Conservation (phyloP, 2,113 vertebrate genomes). For the Equus quagga region DNA sequence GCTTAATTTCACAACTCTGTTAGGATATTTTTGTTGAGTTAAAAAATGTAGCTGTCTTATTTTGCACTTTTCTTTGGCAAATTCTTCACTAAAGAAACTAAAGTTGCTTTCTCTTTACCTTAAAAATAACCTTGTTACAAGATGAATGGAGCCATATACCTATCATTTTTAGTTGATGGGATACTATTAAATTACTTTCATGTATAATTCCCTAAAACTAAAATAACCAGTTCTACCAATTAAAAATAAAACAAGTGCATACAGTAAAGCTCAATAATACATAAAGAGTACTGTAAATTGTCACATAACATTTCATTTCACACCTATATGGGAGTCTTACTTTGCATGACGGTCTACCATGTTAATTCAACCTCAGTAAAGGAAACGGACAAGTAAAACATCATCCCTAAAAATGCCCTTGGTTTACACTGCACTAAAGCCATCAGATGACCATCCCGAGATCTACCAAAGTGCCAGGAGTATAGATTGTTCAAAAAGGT, state of each 20-base stretch:
- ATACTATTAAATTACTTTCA: not conserved
- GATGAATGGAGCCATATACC: not conserved
- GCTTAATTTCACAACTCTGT: not conserved
- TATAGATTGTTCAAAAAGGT: not conserved
- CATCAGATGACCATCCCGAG: not conserved
- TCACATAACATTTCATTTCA: not conserved
- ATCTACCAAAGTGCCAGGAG: not conserved
- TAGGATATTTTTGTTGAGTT: not conserved
- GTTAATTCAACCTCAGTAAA: not conserved
- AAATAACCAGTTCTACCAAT: not conserved
- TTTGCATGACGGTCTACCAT: not conserved
- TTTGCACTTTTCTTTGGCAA: not conserved
- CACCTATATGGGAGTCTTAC: not conserved
- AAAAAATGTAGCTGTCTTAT: not conserved
- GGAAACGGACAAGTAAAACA: not conserved
- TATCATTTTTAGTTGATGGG: not conserved
- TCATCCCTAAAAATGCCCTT: not conserved
- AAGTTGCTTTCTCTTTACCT: not conserved
- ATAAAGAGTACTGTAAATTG: not conserved
- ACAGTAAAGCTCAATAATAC: not conserved
- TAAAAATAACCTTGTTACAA: not conserved
- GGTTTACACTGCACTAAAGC: not conserved
- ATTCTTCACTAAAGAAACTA: not conserved
- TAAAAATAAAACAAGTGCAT: not conserved
- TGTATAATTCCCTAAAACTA: not conserved